These are phyloP conservation scores for Melanotus villosus DNA, from an alignment of 2,888 invertebrate species.

Conservation along the genomic window DNA sequence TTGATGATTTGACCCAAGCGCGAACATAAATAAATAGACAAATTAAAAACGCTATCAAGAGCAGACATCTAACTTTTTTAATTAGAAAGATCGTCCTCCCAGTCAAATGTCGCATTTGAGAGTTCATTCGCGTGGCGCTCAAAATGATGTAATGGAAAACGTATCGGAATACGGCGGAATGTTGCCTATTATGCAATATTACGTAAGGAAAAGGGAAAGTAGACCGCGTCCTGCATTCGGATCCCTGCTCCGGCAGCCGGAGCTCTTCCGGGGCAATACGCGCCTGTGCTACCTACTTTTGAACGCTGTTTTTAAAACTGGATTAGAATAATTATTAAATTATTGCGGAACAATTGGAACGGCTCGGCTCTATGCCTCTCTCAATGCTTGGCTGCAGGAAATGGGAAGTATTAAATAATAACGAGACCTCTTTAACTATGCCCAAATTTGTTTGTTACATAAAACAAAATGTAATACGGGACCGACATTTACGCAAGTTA, in stretches of 20 bases:
- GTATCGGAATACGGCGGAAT: conserved; percentile 43
- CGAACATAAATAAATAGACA: conserved; percentile 33
- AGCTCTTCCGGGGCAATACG: conserved; percentile 57
- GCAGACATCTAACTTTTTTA: conserved; percentile 32
- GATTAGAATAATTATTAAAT: conserved; percentile 25
- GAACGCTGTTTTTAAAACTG: conserved; percentile 5
- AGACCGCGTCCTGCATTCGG: conserved; percentile 65
- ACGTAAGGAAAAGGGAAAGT: conserved; percentile 66
- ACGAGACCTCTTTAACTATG: conserved; percentile 14
- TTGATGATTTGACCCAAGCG: conserved; percentile 31
- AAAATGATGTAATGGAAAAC: conserved; percentile 44
- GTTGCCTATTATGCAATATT: conserved; percentile 59
- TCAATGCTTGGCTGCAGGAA: conserved; percentile 18
- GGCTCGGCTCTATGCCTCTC: conserved; percentile 28
- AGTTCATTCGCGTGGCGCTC: conserved; percentile 41
- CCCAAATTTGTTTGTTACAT: conserved; percentile 9
- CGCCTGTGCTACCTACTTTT: conserved; percentile 42
- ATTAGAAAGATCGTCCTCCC: conserved; percentile 37
- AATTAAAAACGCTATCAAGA: conserved; percentile 31
- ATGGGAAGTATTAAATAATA: conserved; percentile 29
- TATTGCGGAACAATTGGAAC: conserved; percentile 36
- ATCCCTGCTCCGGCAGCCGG: conserved; percentile 57
- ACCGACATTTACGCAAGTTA: not conserved
- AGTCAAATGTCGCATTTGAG: conserved; percentile 17
- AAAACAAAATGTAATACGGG: not conserved